Percentiles rank a stretch among this genome's conserved stretches.
These are phyloP conservation scores for Synanthedon andrenaeformis DNA, from an alignment of 2,888 invertebrate genomes.

Conservation along the genomic window DNA sequence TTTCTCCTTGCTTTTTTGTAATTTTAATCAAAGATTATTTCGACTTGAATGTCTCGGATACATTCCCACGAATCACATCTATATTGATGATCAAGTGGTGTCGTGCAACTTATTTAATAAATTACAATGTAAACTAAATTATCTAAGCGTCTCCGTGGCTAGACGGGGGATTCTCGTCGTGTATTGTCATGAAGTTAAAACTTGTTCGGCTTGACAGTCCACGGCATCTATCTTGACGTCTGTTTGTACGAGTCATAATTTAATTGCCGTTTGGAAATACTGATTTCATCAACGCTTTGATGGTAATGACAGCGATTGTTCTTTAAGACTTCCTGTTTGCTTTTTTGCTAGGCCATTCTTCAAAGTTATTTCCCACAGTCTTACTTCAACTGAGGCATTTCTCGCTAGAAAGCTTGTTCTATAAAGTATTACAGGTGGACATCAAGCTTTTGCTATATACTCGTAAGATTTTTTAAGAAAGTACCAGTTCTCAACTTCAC, in stretches of 20 bases:
- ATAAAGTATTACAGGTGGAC: neutral
- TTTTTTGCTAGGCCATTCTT: neutral
- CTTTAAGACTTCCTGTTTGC: neutral
- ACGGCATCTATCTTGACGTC: neutral
- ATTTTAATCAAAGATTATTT: conserved; percentile 5
- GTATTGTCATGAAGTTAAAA: conserved; percentile 4
- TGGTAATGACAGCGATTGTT: neutral
- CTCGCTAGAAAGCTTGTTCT: neutral
- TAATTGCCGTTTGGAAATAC: neutral
- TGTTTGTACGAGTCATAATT: neutral
- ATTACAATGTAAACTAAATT: conserved; percentile 11
- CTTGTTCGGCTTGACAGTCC: neutral
- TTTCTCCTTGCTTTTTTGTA: conserved; percentile 20
- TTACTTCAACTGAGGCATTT: neutral
- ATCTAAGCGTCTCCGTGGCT: conserved; percentile 3
- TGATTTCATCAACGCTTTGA: neutral
- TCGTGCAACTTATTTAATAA: conserved; percentile 10
- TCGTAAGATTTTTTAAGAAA: neutral
- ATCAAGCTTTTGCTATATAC: neutral
- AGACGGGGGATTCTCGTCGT: conserved; percentile 6
- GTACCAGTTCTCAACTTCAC: neutral
- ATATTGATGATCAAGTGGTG: conserved; percentile 3
- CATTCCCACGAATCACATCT: conserved; percentile 1
- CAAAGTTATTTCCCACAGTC: neutral
- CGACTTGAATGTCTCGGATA: conserved; percentile 3